Percentiles rank a stretch among this genome's conserved stretches.
Conservation (phyloP, 2,797 vertebrate genomes). For the Microctenopoma stevenorrisi region DNA sequence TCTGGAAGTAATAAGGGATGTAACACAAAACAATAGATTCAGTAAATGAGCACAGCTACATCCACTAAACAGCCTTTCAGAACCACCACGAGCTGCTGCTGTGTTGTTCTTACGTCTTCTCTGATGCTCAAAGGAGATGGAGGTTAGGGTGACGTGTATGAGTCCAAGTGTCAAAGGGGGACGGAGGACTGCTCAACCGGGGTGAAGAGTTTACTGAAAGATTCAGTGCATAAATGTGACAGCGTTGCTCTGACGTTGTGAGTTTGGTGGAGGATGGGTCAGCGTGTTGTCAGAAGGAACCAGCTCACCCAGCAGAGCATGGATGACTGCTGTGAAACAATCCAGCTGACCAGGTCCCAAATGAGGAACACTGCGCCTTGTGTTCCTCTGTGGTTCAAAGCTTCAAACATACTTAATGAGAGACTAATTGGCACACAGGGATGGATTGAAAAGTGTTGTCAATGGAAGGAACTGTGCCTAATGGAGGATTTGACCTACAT, state of each 20-base stretch:
- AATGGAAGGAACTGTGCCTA: conserved; percentile 33
- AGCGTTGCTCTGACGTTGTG: too few species aligned
- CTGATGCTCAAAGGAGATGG: background rate
- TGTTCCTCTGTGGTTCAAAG: background rate
- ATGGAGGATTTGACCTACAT: conserved; percentile 58
- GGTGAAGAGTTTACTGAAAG: too few species aligned
- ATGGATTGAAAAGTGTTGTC: conserved; percentile 27
- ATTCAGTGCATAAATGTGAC: too few species aligned
- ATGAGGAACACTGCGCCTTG: background rate
- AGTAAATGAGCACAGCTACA: too few species aligned
- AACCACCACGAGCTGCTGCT: too few species aligned
- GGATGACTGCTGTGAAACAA: too few species aligned
- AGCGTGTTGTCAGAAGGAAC: too few species aligned
- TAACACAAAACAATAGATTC: conserved; percentile 30
- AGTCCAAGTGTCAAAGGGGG: background rate
- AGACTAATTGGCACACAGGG: conserved; percentile 32
- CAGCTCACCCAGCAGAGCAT: too few species aligned
- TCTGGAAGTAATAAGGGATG: conserved; percentile 52
- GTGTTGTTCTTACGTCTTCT: too few species aligned
- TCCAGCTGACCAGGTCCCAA: background rate
- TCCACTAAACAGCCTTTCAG: too few species aligned
- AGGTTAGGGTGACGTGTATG: background rate
- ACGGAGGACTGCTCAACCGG: too few species aligned
- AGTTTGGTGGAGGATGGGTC: too few species aligned
- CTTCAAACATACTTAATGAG: conserved; percentile 7